Percentiles rank a stretch among this genome's conserved stretches.
phyloP scores from a whole-genome alignment of 2,113 vertebrate genomes.

The Parotia lawesii region DNA sequence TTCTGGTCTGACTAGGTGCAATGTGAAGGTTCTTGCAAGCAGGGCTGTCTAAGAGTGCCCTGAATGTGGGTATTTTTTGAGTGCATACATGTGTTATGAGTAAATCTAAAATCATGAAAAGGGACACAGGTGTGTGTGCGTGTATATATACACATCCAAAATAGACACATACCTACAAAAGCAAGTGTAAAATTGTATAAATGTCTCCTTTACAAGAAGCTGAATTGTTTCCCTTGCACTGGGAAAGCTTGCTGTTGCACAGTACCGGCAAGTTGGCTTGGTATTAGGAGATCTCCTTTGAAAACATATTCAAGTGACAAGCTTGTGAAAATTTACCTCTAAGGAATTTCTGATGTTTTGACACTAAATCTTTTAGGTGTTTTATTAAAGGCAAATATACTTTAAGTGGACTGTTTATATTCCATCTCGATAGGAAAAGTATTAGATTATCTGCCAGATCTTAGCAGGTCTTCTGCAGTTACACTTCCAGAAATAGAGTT shows the following conservation, averaged over 20 bases:
- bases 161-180: neutral
- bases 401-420: neutral
- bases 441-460: neutral
- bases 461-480: neutral
- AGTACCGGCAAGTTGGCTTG: neutral
- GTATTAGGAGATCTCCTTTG: neutral
- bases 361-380: neutral
- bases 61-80: neutral
- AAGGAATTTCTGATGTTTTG: neutral
- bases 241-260: neutral
- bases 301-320: neutral
- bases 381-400: neutral
- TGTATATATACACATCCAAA: neutral
- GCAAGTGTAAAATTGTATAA: neutral
- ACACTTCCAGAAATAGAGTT: neutral
- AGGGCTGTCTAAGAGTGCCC: neutral
- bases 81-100: accelerated
- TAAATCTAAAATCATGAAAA: neutral
- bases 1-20: neutral
- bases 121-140: accelerated
- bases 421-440: neutral
- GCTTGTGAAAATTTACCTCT: neutral
- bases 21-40: neutral
- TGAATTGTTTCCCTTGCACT: neutral
- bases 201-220: neutral